phyloP scores from a whole-genome alignment of 2,113 vertebrate species.

The Azemiops feae region DNA sequence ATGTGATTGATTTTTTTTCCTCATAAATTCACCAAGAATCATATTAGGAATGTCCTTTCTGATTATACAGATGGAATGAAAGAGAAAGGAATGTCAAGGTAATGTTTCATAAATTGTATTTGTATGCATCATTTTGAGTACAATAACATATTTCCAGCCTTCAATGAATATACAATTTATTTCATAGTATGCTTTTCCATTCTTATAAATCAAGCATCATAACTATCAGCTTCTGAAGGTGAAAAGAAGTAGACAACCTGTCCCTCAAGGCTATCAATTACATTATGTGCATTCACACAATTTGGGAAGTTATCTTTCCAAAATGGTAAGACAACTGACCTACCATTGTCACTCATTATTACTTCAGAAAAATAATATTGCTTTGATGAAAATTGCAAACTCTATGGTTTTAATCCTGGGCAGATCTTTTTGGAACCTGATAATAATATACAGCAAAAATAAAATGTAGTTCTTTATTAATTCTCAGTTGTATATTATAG shows the following conservation, averaged over 20 bases:
- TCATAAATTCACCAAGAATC: conserved; percentile 39
- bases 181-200: conserved; percentile 57
- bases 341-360: conserved; percentile 49
- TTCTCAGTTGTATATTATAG: not conserved
- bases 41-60: conserved; percentile 54
- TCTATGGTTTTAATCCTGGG: not conserved
- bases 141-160: conserved; percentile 60
- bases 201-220: conserved; percentile 58
- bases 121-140: conserved; percentile 47
- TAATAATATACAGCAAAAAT: not conserved
- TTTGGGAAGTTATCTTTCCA: conserved; percentile 49
- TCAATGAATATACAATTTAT: conserved; percentile 62
- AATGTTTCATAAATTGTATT: conserved; percentile 55
- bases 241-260: conserved; percentile 59
- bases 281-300: conserved; percentile 45
- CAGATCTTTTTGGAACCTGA: not conserved
- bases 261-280: conserved; percentile 52
- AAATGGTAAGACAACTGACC: conserved; percentile 49
- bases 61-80: conserved; percentile 14
- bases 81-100: conserved; percentile 52
- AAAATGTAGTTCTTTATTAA: not conserved
- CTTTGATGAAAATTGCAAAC: conserved; percentile 1
- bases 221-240: conserved; percentile 58
- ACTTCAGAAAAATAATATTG: conserved; percentile 27
- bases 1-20: not conserved